phyloP scores from a whole-genome alignment of 2,113 vertebrate species.

The Anguilla japonica region DNA sequence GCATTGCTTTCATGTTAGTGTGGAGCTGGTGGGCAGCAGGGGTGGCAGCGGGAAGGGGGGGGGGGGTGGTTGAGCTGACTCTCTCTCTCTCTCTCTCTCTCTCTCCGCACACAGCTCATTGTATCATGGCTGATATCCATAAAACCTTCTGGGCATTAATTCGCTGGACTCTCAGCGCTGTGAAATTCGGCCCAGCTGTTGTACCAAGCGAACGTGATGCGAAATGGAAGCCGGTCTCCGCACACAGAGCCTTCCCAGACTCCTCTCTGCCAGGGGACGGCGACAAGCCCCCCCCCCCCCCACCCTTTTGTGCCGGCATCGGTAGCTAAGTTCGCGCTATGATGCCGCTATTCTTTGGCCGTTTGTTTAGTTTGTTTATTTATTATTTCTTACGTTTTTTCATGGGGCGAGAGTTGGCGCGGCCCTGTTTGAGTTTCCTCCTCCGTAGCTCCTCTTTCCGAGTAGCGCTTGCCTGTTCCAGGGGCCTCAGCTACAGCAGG shows the following conservation, averaged over 20 bases:
- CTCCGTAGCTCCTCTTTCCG: neutral
- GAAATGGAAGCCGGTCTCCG: constrained; percentile 12
- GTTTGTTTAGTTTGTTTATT: neutral
- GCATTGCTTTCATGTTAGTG: constrained; percentile 51
- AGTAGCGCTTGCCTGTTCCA: neutral
- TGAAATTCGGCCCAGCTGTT: constrained; percentile 42
- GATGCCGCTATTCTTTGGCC: neutral
- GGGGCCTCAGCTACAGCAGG: neutral
- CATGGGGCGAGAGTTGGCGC: neutral
- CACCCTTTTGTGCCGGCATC: neutral
- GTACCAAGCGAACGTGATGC: constrained; percentile 24
- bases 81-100: neutral
- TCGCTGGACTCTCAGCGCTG: constrained; percentile 38
- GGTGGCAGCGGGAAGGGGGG: constrained; percentile 6
- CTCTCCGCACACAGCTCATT: neutral
- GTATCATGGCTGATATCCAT: constrained; percentile 31
- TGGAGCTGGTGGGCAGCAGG: constrained; percentile 18
- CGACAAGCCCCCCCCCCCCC: neutral
- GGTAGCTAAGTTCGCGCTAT: neutral
- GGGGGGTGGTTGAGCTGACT: neutral
- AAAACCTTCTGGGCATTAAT: constrained; percentile 53
- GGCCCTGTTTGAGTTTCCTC: neutral
- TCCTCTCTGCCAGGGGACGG: neutral
- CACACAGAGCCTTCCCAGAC: constrained; percentile 44
- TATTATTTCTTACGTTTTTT: neutral